These are phyloP conservation scores for Xestoiulus laeticollis DNA, from an alignment of 2,888 invertebrate species.

Conservation along the genomic window DNA sequence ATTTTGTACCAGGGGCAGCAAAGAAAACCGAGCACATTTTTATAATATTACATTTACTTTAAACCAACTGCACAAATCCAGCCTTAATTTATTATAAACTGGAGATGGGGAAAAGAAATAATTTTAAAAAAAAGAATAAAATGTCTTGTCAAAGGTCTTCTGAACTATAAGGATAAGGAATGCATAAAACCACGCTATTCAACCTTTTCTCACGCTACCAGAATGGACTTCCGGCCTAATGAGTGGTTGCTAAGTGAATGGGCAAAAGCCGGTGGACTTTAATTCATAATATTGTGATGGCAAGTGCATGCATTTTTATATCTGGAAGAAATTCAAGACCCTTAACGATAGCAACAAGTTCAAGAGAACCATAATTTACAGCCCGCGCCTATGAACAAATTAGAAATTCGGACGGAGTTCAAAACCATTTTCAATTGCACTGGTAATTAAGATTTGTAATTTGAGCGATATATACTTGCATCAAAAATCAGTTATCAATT, in stretches of 20 bases:
- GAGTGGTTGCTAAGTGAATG: conserved; percentile 37
- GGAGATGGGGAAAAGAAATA: too few species aligned
- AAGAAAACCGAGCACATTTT: too few species aligned
- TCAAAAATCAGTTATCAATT: background rate
- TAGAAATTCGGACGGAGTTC: background rate
- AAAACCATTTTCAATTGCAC: background rate
- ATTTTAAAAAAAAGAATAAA: too few species aligned
- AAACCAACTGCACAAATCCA: too few species aligned
- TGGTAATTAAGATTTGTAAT: background rate
- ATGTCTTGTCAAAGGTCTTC: too few species aligned
- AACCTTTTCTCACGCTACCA: conserved; percentile 18
- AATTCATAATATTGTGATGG: conserved; percentile 17
- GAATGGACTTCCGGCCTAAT: background rate
- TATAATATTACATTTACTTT: too few species aligned
- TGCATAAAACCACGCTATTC: background rate
- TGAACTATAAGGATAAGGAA: background rate
- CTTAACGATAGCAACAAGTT: conserved; percentile 20
- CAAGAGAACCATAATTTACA: conserved; percentile 22
- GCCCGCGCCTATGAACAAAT: background rate
- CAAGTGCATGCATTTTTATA: conserved; percentile 24
- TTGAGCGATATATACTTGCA: background rate
- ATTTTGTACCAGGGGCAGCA: too few species aligned
- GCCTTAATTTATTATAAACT: too few species aligned
- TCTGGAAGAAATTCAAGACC: conserved; percentile 1
- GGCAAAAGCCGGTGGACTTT: background rate